These are phyloP conservation scores for Toxotes lorentzi DNA, from an alignment of 2,797 vertebrate genomes.

Conservation along the genomic window DNA sequence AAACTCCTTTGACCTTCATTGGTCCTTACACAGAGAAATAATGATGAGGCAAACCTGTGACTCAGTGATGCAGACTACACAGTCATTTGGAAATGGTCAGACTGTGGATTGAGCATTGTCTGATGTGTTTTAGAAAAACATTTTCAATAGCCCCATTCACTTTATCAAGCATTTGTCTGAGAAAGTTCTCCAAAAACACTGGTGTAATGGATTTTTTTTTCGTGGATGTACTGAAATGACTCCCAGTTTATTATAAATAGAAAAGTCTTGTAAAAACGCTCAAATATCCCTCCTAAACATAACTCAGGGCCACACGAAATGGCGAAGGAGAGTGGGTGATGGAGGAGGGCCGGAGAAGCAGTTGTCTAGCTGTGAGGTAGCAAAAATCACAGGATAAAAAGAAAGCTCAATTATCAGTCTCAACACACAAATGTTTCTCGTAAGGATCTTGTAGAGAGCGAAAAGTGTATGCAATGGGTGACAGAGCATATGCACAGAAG, in stretches of 20 bases:
- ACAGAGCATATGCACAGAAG: slow-evolving; percentile 37
- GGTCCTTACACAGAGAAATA: slow-evolving; percentile 2
- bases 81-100: slow-evolving; percentile 11
- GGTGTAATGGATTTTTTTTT: slow-evolving; percentile 22
- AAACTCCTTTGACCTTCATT: not conserved
- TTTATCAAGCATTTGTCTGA: slow-evolving; percentile 17
- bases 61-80: not conserved
- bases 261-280: slow-evolving; percentile 27
- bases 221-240: slow-evolving; percentile 45
- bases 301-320: slow-evolving; percentile 54
- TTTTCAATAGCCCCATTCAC: slow-evolving; percentile 16
- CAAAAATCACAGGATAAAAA: slow-evolving; percentile 51
- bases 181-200: slow-evolving; percentile 21
- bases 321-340: slow-evolving; percentile 32
- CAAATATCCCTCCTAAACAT: slow-evolving; percentile 45
- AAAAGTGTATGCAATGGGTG: slow-evolving; percentile 46
- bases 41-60: slow-evolving; percentile 16
- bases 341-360: slow-evolving; percentile 31
- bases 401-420: slow-evolving; percentile 42
- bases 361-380: slow-evolving; percentile 52
- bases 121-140: slow-evolving; percentile 14
- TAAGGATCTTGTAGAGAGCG: slow-evolving; percentile 44
- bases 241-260: slow-evolving; percentile 51
- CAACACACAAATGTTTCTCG: slow-evolving; percentile 33
- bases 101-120: slow-evolving; percentile 16